A percentile compares a stretch with the other conserved stretches of the same genome.
These are phyloP conservation scores for Limonius californicus DNA, from an alignment of 1,140 invertebrate genomes.

Conservation along the genomic window DNA sequence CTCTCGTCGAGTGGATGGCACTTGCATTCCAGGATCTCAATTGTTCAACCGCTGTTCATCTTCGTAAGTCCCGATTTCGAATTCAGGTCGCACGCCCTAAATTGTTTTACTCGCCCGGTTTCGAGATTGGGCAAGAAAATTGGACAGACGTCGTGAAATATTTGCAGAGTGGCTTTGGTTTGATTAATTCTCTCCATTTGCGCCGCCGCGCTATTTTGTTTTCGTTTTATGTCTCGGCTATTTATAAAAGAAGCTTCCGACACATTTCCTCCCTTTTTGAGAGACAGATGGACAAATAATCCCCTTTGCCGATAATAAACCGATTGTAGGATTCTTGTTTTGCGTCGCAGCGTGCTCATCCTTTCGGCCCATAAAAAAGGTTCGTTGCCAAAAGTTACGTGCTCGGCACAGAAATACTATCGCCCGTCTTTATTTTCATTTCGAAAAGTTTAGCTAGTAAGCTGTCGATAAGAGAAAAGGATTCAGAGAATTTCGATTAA, in stretches of 20 bases:
- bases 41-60: slow-evolving; percentile 31
- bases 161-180: slow-evolving; percentile 28
- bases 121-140: slow-evolving; percentile 32
- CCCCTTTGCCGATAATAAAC: too few species aligned
- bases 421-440: too few species aligned
- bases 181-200: background rate
- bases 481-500: background rate
- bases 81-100: slow-evolving; percentile 38
- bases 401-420: too few species aligned
- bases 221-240: background rate
- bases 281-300: too few species aligned
- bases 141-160: slow-evolving; percentile 30
- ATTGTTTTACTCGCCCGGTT: slow-evolving; percentile 38
- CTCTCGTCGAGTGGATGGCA: background rate
- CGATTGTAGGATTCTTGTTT: too few species aligned
- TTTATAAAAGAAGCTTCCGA: background rate
- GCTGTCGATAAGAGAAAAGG: background rate
- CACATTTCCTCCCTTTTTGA: too few species aligned
- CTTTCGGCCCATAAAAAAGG: too few species aligned
- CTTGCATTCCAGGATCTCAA: slow-evolving; percentile 7
- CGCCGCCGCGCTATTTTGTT: background rate
- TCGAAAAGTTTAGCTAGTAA: too few species aligned
- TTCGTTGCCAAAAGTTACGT: too few species aligned
- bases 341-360: too few species aligned
- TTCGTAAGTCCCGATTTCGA: slow-evolving; percentile 36